Base-by-base conservation (phyloP, 2,888 invertebrate species). In the Hyposoter didymator region DNA sequence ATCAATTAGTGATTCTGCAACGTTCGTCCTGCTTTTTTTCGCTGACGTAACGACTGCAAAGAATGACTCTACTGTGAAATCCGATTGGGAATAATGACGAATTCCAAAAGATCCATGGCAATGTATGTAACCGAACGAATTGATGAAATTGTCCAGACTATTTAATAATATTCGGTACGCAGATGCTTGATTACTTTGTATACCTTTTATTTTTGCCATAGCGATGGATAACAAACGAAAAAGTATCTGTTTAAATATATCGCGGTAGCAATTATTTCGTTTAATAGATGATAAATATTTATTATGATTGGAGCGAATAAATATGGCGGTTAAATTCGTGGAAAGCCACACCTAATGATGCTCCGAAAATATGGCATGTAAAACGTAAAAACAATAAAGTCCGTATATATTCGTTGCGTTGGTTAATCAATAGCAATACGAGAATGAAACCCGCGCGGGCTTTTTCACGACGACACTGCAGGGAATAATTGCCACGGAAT, bases 401-500 rank as follows among this genome's bases (percentile, higher is more conserved):
- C 55, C 66, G 74, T 74, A 69, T 70, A 64, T 69, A 80, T 85
- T 83, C 78, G 85, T 85, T 78, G 74, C 69, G 83, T 73, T 62
- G 73, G 76, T 83, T 85, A 83, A 83, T 85, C 79, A 83, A 85
- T 83, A 83, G 79, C 43, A 73, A 49, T 66, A 52, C 62, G 39
- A 19, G 55, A 22, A 59, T 52, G 62, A 81, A 72, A 79, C 55
- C 72, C 59, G 73, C 72, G 72, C 59, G 67, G 47, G 73, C 67
- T 81, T 80, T 82, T 83, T 64, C 76, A 74, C 80, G 76, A 78
- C 74, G 73, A 78, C 74, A 69, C 83, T 81, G 78, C 73, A 69
- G 76, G 73, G 75, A 83, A 85, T 85, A 83, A 85, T 85, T 83
- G 85, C 76, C 52, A 74, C 64, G 85, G 81, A 74, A 85, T 83